Base-by-base conservation (phyloP, 1,140 invertebrate species). In the Meloidogyne exigua region DNA sequence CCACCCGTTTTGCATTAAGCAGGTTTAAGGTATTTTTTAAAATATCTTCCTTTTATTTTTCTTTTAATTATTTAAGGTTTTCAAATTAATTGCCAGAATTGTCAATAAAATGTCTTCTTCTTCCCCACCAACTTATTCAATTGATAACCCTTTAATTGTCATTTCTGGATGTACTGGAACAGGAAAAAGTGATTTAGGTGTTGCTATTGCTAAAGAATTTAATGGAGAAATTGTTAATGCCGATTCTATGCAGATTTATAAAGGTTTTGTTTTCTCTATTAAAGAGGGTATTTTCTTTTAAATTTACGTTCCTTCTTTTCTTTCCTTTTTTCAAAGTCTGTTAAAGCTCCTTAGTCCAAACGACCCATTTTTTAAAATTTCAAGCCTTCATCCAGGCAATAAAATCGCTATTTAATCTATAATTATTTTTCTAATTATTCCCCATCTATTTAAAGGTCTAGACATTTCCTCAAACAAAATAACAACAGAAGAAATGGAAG, bases 401-500 rank as follows among this genome's bases (percentile, higher is more conserved):
- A n/a, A n/a, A n/a, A n/a, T n/a, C n/a, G n/a, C n/a, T 32, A 49
- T 18, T 18, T 4, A 4, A 2, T 18, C 5, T 77, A n/a, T 78
- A n/a, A 0, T 25, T 26, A 1, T 39, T 76, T 23, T 18, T 32
- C 26, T 73, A 76, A 25, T 44, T 25, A 79, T 13, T 49, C 57
- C 26, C 9, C 13, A 4, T n/a, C n/a, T n/a, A n/a, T 66, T 57
- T 77, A 78, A 80, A 89, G 88, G 89, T 92, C 93, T 7, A 80
- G 93, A 98, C 86, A 94, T 99, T 80, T 92, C 95, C 69, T 98
- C 95, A 0, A 98, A 98, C 25, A 99, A 99, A 89, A 93, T 95
- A 0, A 94, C 93, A 0, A 82, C 85, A 44, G 92, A 93, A 82
- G 96, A 99, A 88, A 91, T 91, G 83, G 82, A 89, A 39, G 83